Conservation (phyloP, 2,888 invertebrate genomes). For the Protophormia terraenovae region DNA sequence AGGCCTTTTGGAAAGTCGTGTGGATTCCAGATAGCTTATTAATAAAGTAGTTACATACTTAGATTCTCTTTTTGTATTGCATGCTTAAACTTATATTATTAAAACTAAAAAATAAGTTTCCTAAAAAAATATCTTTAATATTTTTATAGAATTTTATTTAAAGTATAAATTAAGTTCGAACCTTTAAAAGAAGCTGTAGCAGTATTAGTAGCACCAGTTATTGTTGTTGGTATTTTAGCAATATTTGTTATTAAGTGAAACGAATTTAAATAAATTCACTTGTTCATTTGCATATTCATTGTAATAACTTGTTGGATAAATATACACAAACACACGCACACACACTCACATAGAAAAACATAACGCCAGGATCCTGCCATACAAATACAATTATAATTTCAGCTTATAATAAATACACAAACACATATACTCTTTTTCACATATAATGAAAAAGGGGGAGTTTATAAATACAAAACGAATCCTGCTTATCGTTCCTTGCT, state of each 20-base stretch:
- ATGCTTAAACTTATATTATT: too few species aligned
- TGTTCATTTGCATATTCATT: slow-evolving; percentile 63
- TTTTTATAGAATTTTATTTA: too few species aligned
- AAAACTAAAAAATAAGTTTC: too few species aligned
- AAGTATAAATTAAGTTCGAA: too few species aligned
- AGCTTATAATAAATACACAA: slow-evolving; percentile 9
- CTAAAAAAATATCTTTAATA: too few species aligned
- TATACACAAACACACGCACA: slow-evolving; percentile 2
- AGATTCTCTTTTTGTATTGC: too few species aligned
- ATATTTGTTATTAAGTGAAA: slow-evolving; percentile 49
- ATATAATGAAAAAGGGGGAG: background rate
- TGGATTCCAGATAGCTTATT: too few species aligned
- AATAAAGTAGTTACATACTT: too few species aligned
- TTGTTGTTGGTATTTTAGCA: slow-evolving; percentile 20
- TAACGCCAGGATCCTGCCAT: background rate
- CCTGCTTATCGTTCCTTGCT: background rate
- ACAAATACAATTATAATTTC: slow-evolving; percentile 56
- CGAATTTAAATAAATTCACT: slow-evolving; percentile 59
- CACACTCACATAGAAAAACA: background rate
- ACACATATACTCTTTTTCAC: background rate
- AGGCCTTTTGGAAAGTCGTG: too few species aligned
- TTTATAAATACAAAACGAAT: background rate
- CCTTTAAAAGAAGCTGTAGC: background rate
- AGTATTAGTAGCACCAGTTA: background rate
- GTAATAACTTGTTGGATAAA: slow-evolving; percentile 58